Evolutionary conservation across 2,113 vertebrate genomes (phyloP), one percentile per base, ranked within the genome.

Genomic region (Caranx melampygus): DNA sequence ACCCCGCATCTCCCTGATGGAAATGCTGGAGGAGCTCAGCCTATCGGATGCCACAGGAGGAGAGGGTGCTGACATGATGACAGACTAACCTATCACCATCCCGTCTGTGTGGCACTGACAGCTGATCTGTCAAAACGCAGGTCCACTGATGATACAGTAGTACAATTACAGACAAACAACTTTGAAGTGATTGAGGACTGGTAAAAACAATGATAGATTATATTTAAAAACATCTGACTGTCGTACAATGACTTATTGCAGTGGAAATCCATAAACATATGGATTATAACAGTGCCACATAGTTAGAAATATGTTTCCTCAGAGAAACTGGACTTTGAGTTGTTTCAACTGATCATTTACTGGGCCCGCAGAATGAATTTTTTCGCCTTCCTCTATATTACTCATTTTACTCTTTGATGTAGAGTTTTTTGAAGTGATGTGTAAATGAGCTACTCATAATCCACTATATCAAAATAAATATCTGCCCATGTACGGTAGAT

Each of bases 11-110:
- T 98, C 97, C 55, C 93, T 99, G 92, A 90, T 94, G 44, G 98
- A 99, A 87, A 99, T 99, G 98, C 87, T 99, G 79, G 98, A 99
- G 78, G 98, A 99, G 89, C 96, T 99, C 63, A 96, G 95, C 87
- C 96, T 97, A 1, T 61, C 91, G 1, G 98, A 99, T 14, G 97
- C 97, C 66, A 99, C 98, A 1, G 98, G 97, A 57, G 97, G 88
- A 81, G 97, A 97, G 54, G 98, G 97, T 35, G 96, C 96, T 1
- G 93, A 94, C 67, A 99, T 99, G 98, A 95, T 99, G 96, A 95
- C 90, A 0, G 93, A 95, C 0, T 94, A 89, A 57, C 59, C n/a
- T 0, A 57, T 62, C 6, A 0, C 12, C 16, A 0, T 40, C 33
- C 44, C 64, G 33, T 21, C 52, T 10, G 12, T 10, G 15, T 57